Percentiles rank a stretch among this genome's conserved stretches.
These are phyloP conservation scores for Athene noctua DNA, from an alignment of 2,113 vertebrate species.

Conservation along the genomic window DNA sequence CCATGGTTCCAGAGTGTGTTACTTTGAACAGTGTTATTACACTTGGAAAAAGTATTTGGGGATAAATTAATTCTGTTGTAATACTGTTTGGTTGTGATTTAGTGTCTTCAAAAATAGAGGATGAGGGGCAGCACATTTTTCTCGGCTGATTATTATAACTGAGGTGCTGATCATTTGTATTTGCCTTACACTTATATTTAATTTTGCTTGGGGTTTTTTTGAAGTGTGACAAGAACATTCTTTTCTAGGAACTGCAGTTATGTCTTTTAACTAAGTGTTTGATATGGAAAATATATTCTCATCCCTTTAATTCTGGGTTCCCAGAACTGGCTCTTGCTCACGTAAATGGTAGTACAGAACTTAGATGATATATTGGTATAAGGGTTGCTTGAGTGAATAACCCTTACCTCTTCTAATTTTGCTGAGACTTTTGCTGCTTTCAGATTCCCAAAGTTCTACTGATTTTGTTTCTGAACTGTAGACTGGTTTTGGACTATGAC, in stretches of 20 bases:
- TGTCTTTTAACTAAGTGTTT: neutral
- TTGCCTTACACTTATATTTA: neutral
- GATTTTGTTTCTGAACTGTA: neutral
- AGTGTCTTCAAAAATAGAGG: neutral
- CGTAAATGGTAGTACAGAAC: neutral
- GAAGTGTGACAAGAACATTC: neutral
- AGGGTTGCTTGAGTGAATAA: neutral
- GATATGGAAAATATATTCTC: neutral
- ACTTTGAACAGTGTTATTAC: neutral
- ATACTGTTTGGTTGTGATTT: neutral
- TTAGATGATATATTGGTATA: neutral
- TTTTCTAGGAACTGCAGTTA: neutral
- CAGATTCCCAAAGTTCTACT: neutral
- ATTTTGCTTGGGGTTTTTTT: neutral
- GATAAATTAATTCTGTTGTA: neutral
- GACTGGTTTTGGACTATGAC: neutral
- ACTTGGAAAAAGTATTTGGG: neutral
- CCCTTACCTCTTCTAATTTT: neutral
- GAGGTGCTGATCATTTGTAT: neutral
- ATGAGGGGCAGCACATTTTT: neutral
- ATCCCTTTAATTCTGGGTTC: neutral
- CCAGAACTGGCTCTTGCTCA: neutral
- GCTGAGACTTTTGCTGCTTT: neutral
- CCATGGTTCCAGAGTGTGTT: neutral
- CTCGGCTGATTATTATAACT: neutral